Evolutionary conservation across 1,140 invertebrate genomes (phyloP).

Genomic region (Diuraphis noxia): DNA sequence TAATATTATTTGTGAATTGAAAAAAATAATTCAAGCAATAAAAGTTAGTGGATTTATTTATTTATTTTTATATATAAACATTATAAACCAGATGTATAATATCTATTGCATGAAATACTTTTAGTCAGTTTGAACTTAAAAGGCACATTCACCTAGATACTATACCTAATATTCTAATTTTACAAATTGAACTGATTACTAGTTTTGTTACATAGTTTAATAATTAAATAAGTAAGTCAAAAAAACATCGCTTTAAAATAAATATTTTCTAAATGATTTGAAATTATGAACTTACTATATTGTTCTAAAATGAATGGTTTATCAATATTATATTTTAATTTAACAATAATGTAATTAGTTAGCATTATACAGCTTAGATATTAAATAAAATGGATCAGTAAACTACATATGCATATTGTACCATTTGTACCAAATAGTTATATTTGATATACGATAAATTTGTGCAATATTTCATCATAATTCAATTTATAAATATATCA

Average conservation of each 20-base stretch:
- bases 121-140: not conserved
- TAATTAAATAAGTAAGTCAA: too few species aligned
- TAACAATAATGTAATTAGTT: not conserved
- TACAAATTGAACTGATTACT: not conserved
- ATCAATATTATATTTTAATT: too few species aligned
- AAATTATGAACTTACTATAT: not conserved
- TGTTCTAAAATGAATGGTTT: not conserved
- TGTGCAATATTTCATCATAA: not conserved
- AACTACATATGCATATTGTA: not conserved
- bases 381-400: not conserved
- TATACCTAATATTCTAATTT: too few species aligned
- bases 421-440: not conserved
- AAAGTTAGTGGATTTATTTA: not conserved
- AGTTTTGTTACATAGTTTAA: not conserved
- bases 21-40: not conserved
- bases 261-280: not conserved
- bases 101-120: not conserved
- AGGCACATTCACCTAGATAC: not conserved
- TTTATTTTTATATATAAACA: too few species aligned
- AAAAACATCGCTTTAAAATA: too few species aligned
- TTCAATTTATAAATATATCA: not conserved
- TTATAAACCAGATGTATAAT: too few species aligned
- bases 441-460: not conserved
- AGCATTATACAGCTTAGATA: not conserved
- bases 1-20: too few species aligned